Evolutionary conservation across 2,797 vertebrate species (phyloP).

Genomic region (Clangula hyemalis): DNA sequence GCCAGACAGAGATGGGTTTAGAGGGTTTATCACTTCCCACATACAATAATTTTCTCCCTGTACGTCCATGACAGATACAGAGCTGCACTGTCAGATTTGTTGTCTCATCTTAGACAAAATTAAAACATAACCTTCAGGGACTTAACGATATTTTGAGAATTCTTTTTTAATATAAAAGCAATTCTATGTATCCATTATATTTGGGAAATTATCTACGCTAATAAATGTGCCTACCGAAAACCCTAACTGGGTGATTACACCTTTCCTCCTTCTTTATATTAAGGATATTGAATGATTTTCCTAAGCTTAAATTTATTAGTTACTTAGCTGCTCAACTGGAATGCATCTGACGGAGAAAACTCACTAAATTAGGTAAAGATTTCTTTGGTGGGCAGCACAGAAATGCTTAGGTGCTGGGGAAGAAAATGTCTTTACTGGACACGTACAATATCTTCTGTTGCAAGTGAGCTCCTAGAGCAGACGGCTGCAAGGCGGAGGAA

Average conservation of each 20-base stretch:
- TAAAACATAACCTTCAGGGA: not conserved
- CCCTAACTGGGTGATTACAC: not conserved
- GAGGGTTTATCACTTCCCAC: constrained; percentile 46
- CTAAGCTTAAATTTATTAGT: not conserved
- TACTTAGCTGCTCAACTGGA: not conserved
- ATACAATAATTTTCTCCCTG: constrained; percentile 30
- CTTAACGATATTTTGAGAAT: not conserved
- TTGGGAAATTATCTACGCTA: not conserved
- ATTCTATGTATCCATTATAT: not conserved
- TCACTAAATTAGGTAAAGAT: not conserved
- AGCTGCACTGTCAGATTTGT: not conserved
- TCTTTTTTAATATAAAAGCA: not conserved
- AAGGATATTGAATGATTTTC: not conserved
- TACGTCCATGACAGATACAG: not conserved
- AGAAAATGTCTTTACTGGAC: not conserved
- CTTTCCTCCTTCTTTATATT: not conserved
- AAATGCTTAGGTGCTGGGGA: not conserved
- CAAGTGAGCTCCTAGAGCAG: not conserved
- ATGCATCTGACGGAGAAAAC: not conserved
- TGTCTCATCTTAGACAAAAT: constrained; percentile 21
- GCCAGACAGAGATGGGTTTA: constrained; percentile 36
- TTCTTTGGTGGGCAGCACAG: not conserved
- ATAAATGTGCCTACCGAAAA: not conserved
- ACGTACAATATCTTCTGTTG: not conserved
- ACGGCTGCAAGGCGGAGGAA: not conserved